These are phyloP conservation scores for Lasioglossum baleicum DNA, from an alignment of 1,140 invertebrate genomes.

Conservation along the genomic window DNA sequence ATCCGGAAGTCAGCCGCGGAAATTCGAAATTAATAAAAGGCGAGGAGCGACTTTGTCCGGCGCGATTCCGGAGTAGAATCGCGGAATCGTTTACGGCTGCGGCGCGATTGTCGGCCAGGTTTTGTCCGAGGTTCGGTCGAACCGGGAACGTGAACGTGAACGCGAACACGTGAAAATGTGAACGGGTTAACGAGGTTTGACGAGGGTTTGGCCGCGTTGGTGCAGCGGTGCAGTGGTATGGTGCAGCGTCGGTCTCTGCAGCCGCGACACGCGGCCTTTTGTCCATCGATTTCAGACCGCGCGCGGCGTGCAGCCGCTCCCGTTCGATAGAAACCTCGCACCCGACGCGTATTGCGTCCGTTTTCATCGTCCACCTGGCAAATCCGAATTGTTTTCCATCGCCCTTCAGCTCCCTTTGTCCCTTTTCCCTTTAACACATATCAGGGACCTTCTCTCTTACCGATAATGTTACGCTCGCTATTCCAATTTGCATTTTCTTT, in stretches of 20 bases:
- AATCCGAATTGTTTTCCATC: background rate
- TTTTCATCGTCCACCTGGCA: background rate
- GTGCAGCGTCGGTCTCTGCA: background rate
- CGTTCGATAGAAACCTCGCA: constrained; percentile 21
- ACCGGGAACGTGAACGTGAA: background rate
- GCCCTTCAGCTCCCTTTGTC: no score
- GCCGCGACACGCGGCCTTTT: constrained; percentile 19
- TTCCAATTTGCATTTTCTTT: no score
- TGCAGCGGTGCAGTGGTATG: background rate
- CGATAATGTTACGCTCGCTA: no score
- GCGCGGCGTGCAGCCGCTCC: background rate
- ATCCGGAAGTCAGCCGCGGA: background rate
- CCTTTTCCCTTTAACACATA: no score
- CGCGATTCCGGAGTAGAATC: background rate
- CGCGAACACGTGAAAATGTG: no score
- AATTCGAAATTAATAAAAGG: background rate
- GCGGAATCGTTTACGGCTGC: background rate
- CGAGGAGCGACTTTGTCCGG: background rate
- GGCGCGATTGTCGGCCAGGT: background rate
- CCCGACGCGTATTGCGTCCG: background rate
- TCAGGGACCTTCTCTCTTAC: no score
- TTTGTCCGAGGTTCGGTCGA: background rate
- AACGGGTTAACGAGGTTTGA: background rate
- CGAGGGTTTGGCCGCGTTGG: constrained; percentile 4
- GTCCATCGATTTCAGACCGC: constrained; percentile 19